These are phyloP conservation scores for Podarcis lilfordi DNA, from an alignment of 2,797 vertebrate species.

Conservation along the genomic window DNA sequence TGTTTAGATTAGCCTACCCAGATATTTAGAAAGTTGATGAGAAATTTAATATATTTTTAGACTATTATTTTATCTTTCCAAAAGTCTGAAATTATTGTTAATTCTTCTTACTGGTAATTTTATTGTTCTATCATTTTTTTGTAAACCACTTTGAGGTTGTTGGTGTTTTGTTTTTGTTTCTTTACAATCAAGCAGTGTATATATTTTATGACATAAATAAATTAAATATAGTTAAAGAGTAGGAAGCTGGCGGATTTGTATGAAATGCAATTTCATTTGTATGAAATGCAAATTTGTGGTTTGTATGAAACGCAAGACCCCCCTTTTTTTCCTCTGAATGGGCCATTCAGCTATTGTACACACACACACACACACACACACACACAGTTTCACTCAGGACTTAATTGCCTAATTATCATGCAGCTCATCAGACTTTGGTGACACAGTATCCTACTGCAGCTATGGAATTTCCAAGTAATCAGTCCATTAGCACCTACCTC, in stretches of 20 bases:
- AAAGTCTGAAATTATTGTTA: too few species aligned
- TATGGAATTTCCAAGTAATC: slow-evolving; percentile 41
- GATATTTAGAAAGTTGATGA: too few species aligned
- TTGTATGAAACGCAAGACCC: neutral
- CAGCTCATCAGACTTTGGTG: slow-evolving; percentile 49
- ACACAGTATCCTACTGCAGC: slow-evolving; percentile 45
- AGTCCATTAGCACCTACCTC: slow-evolving; percentile 40
- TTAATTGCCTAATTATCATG: slow-evolving; percentile 57
- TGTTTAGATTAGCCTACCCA: too few species aligned
- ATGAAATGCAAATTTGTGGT: neutral
- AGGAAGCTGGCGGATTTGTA: neutral
- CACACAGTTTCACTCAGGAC: slow-evolving; percentile 25
- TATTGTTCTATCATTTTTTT: too few species aligned
- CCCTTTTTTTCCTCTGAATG: neutral
- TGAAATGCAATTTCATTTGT: neutral
- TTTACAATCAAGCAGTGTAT: too few species aligned
- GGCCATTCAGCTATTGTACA: slow-evolving; percentile 5
- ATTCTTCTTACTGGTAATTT: too few species aligned
- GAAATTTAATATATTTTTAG: too few species aligned
- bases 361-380: slow-evolving; percentile 22
- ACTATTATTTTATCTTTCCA: too few species aligned
- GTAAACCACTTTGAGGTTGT: too few species aligned
- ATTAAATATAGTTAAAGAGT: too few species aligned
- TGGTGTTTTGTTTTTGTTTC: too few species aligned
- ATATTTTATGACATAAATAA: too few species aligned